A percentile compares a stretch with the other conserved stretches of the same genome.
These are phyloP conservation scores for Tethya wilhelma DNA, from an alignment of 37 sponge, comb jelly and placozoan species.

Conservation along the genomic window DNA sequence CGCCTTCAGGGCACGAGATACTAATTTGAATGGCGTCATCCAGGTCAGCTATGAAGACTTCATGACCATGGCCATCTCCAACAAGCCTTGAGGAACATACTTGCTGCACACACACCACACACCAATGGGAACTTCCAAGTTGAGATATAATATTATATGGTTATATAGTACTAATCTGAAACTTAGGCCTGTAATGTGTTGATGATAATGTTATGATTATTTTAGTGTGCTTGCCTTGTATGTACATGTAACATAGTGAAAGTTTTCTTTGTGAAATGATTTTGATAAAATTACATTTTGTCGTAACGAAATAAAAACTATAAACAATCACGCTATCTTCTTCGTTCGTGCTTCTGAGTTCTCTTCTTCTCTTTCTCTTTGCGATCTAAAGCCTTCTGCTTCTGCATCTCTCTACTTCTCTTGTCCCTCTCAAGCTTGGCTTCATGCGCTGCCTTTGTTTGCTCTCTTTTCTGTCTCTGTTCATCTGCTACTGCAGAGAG, in stretches of 20 bases:
- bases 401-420: constrained; percentile 51
- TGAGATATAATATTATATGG: no score
- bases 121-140: no score
- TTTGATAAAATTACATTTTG: no score
- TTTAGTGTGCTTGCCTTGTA: no score
- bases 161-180: no score
- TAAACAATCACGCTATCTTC: constrained; percentile 67
- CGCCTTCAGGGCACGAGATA: constrained; percentile 73
- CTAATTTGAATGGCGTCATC: constrained; percentile 71
- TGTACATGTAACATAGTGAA: no score
- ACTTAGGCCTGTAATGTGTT: no score
- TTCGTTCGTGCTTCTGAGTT: constrained; percentile 74
- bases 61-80: constrained; percentile 83
- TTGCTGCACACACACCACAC: no score
- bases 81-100: constrained; percentile 73
- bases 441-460: constrained; percentile 59
- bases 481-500: constrained; percentile 10
- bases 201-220: no score
- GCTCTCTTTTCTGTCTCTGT: constrained; percentile 37
- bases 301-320: no score
- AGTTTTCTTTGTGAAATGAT: no score
- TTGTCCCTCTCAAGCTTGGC: constrained; percentile 59
- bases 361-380: constrained; percentile 74
- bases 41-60: constrained; percentile 86
- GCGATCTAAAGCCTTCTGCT: constrained; percentile 64